phyloP scores from a whole-genome alignment of 2,888 invertebrate genomes.

The Mesoligia furuncula region DNA sequence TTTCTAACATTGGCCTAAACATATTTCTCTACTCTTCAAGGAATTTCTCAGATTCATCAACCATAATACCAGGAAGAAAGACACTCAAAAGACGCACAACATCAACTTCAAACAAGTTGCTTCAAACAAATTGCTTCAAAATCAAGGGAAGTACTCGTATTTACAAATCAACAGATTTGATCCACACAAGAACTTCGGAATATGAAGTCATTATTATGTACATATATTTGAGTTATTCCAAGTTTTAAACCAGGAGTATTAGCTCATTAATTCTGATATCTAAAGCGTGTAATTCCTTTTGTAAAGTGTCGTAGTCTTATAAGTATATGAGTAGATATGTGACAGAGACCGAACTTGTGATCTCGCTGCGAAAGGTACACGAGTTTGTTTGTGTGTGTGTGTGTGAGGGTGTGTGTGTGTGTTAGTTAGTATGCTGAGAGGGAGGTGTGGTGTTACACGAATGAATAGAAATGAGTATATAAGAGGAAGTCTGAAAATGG shows the following conservation, averaged over 20 bases:
- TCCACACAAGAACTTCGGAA: slow-evolving; percentile 34
- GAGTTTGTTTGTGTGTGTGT: neutral
- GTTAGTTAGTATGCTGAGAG: neutral
- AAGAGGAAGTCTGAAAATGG: neutral
- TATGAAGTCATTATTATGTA: slow-evolving; percentile 53
- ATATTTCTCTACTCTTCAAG: neutral
- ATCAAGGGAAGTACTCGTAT: slow-evolving; percentile 13
- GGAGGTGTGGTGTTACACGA: neutral
- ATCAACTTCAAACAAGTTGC: slow-evolving; percentile 28
- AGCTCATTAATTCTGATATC: slow-evolving; percentile 57
- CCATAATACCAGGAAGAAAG: slow-evolving; percentile 12
- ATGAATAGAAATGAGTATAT: too few relatives aligned
- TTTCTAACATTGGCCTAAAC: neutral
- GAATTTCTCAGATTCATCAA: neutral
- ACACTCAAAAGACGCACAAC: slow-evolving; percentile 13
- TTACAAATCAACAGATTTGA: slow-evolving; percentile 24
- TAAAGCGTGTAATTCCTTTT: slow-evolving; percentile 51
- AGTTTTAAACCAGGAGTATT: slow-evolving; percentile 49
- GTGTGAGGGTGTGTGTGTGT: neutral
- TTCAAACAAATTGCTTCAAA: slow-evolving; percentile 24
- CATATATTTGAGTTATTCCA: slow-evolving; percentile 42
- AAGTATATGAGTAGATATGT: slow-evolving; percentile 15
- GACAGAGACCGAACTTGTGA: neutral
- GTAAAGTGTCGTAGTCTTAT: slow-evolving; percentile 33
- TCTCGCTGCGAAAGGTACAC: neutral